These are phyloP conservation scores for Andrena bucephala DNA, from an alignment of 2,888 invertebrate genomes.

Conservation along the genomic window DNA sequence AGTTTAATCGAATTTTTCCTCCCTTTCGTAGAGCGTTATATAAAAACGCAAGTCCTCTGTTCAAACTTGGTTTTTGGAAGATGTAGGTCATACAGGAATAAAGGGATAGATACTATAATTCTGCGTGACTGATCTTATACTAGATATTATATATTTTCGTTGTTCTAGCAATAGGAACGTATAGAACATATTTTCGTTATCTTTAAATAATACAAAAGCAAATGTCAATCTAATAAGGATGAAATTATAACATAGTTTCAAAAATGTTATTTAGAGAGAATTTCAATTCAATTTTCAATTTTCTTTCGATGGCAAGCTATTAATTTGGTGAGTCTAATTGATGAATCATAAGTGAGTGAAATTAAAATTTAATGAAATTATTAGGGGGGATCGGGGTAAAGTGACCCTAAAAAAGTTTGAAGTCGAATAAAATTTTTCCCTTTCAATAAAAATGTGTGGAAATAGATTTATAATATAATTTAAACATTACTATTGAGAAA, in stretches of 20 bases:
- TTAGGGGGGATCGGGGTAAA: no score
- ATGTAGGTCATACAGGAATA: neutral
- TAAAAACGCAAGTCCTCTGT: neutral
- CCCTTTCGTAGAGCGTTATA: neutral
- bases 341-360: no score
- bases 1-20: conserved; percentile 28
- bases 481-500: no score
- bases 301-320: neutral
- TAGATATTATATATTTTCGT: no score
- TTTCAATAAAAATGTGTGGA: no score
- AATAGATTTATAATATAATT: no score
- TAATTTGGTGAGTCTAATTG: no score
- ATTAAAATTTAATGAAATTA: no score
- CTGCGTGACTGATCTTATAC: neutral
- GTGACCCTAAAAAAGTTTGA: no score
- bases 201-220: neutral
- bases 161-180: no score
- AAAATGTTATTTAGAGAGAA: neutral
- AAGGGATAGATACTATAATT: neutral
- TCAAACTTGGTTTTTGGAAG: neutral
- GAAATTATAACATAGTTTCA: neutral
- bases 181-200: neutral
- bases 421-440: no score
- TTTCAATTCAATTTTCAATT: neutral
- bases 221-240: neutral